Base-by-base conservation (phyloP, 2,113 vertebrate genomes). In the Solea solea region DNA sequence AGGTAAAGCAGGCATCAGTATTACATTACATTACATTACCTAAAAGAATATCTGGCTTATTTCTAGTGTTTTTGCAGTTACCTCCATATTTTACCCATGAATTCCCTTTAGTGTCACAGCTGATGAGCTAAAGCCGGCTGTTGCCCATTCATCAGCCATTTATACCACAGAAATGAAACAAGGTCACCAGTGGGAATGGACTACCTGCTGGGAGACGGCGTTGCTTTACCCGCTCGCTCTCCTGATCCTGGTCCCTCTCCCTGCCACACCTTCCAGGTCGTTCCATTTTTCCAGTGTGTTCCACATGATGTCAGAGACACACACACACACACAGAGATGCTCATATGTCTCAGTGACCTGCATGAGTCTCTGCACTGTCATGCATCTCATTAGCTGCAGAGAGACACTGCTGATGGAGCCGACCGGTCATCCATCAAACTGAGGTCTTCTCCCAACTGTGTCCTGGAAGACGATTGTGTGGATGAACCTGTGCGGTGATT, bases 281-380 rank as follows among this genome's bases (percentile, higher is more conserved):
- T 67, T 85, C 68, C 82, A 72, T 56, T 81, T 56, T 81, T 82
- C 61, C 60, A 62, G 63, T 14, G 63, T 14, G 6, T 62, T 40
- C 66, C 64, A 45, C 48, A 44, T 67, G 53, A 72, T 86, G 86
- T 85, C 86, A 86, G 80, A 88, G 87, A 91, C 48, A 15, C 85
- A 88, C 79, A 39, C 56, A 7, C 68, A 70, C 85, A 73, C 67
- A 82, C 70, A 68, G 15, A 81, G 73, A 74, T 49, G 51, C 62
- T 64, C 78, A 86, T 89, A 87, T 69, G 65, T 90, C 88, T 90
- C 81, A 55, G 41, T 86, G 86, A 76, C 87, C 90, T 67, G 75
- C 56, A 89, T 90, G 82, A 73, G 84, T 89, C 81, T 46, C 57
- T 42, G 25, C 9, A 7, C 64, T 64, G 48, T 84, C 84, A 54